A percentile compares a stretch with the other conserved stretches of the same genome.
These are phyloP conservation scores for Tryphoninae sp. DNA, from an alignment of 2,888 invertebrate genomes.

Conservation along the genomic window DNA sequence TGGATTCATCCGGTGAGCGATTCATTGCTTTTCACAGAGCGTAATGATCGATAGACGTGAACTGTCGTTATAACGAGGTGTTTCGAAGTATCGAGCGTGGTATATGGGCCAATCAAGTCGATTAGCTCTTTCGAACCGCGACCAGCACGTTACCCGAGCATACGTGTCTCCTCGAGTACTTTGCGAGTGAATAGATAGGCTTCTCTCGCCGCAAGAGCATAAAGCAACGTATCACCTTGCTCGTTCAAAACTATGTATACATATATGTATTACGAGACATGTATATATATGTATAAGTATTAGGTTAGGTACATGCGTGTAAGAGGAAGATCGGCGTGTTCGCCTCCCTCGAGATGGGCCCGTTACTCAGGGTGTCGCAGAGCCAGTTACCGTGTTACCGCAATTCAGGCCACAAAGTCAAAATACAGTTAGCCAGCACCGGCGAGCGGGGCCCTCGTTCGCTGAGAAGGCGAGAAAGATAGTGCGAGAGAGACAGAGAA, in stretches of 20 bases:
- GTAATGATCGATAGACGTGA: conserved; percentile 38
- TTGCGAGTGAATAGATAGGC: conserved; percentile 36
- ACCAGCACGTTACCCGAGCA: conserved; percentile 5
- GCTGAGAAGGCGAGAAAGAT: conserved; percentile 52
- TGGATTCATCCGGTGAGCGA: conserved; percentile 10
- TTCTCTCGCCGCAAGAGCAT: conserved; percentile 40
- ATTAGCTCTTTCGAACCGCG: conserved; percentile 22
- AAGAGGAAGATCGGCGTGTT: conserved; percentile 52
- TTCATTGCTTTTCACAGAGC: conserved; percentile 16
- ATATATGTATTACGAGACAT: background rate
- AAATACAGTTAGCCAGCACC: conserved; percentile 81
- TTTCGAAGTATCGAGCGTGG: conserved; percentile 10
- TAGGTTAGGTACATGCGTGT: conserved; percentile 32
- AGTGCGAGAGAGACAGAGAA: conserved; percentile 19
- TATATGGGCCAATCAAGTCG: conserved; percentile 52
- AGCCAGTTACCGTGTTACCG: conserved; percentile 82
- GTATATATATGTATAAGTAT: conserved; percentile 15
- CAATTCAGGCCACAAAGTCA: conserved; percentile 82
- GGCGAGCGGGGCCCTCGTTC: conserved; percentile 70
- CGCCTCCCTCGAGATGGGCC: conserved; percentile 70
- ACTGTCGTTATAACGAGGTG: conserved; percentile 42
- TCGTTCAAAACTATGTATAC: background rate
- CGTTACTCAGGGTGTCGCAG: conserved; percentile 80
- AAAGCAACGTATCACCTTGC: conserved; percentile 8
- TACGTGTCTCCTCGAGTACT: conserved; percentile 10